A percentile compares a stretch with the other conserved stretches of the same genome.
Conservation (phyloP, 2,888 invertebrate genomes). For the Cistogaster globosa region DNA sequence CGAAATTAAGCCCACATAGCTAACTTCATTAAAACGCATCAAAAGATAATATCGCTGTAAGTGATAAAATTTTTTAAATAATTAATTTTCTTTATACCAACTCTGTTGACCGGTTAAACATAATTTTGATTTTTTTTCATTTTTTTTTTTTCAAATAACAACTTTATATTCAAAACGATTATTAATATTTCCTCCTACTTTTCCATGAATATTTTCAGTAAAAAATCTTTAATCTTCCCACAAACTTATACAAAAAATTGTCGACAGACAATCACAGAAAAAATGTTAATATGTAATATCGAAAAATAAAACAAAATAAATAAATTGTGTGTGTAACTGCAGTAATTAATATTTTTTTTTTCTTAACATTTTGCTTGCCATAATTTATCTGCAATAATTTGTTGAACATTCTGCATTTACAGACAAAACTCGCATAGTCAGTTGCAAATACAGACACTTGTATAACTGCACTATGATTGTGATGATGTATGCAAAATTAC, state of each 20-base stretch:
- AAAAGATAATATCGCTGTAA: too few species aligned
- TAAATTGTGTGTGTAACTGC: conserved; percentile 65
- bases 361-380: conserved; percentile 72
- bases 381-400: conserved; percentile 78
- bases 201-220: background rate
- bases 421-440: conserved; percentile 17
- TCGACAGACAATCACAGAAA: conserved; percentile 37
- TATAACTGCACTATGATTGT: conserved; percentile 44
- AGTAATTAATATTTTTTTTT: conserved; percentile 70
- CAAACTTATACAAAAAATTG: background rate
- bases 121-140: conserved; percentile 19
- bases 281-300: background rate
- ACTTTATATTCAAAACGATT: conserved; percentile 48
- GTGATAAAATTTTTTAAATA: too few species aligned
- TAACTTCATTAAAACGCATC: too few species aligned
- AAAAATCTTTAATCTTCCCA: conserved; percentile 32
- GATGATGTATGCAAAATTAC: conserved; percentile 69
- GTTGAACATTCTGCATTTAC: conserved; percentile 70
- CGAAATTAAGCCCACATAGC: too few species aligned
- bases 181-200: too few species aligned
- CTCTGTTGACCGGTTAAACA: too few species aligned
- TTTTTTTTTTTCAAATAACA: background rate
- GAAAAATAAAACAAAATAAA: conserved; percentile 29
- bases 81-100: too few species aligned
- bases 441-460: conserved; percentile 32